Base-by-base conservation (phyloP, 2,113 vertebrate genomes). In the Marmota flaviventris region DNA sequence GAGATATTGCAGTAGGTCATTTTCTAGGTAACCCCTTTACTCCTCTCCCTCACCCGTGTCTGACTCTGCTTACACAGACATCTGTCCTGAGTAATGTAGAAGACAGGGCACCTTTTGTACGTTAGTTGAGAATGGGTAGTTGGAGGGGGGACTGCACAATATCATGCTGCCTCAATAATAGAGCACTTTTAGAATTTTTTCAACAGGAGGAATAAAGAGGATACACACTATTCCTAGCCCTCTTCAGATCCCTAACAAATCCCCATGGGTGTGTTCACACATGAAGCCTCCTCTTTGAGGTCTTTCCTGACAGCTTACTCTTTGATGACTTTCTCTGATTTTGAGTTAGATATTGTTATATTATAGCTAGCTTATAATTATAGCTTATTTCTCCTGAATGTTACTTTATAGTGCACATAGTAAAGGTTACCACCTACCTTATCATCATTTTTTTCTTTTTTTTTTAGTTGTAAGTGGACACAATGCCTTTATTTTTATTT, bases 311-410 rank as follows among this genome's bases (percentile, higher is more conserved):
- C 27, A 8, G 67, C 27, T 84, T 58, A n/a, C 25, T 83, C 84
- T 58, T n/a, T 65, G 89, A 25, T 72, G 20, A 37, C 69, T 63
- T 72, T 75, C 45, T 94, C 48, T 79, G 65, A 85, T 61, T 93
- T 76, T 65, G 75, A 92, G 58, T 83, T 22, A 51, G 37, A 65
- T 27, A 76, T 53, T n/a, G 51, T 45, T 45, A 45, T 45, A 45
- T 45, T 45, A 82, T 72, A 78, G 16, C 39, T 73, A 17, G 73
- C 56, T 34, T n/a, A 4, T 73, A 56, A 67, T 81, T 53, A 32
- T 24, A 85, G 58, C 34, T 22, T 45, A 53, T 27, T 79, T 51
- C 34, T 81, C 69, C 56, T 29, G 56, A 58, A 42, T 5, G 1
- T 70, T 27, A 48, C 53, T 48, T 85, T 45, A 14, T 25, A 27